Conservation (phyloP, 2,888 invertebrate species). For the Epinotia demarniana region DNA sequence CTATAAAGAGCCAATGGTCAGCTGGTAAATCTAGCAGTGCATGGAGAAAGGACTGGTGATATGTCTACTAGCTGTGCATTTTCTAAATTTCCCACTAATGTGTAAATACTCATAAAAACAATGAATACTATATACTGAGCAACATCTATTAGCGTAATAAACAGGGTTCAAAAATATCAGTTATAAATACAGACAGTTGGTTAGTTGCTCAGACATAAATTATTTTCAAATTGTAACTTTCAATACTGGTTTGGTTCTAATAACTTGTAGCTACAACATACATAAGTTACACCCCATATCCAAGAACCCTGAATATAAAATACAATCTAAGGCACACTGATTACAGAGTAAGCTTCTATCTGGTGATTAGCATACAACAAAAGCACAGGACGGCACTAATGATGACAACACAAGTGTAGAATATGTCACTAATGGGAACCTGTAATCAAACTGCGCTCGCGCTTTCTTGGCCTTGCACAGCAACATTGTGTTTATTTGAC, state of each 20-base stretch:
- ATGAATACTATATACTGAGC: slow-evolving; percentile 18
- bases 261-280: not conserved
- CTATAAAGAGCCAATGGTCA: slow-evolving; percentile 12
- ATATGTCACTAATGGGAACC: slow-evolving; percentile 81
- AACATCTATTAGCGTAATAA: slow-evolving; percentile 20
- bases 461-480: slow-evolving; percentile 89
- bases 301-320: slow-evolving; percentile 41
- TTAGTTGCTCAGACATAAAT: not conserved
- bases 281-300: slow-evolving; percentile 29
- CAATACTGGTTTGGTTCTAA: not conserved
- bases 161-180: slow-evolving; percentile 43
- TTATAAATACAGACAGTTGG: not conserved
- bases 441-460: slow-evolving; percentile 88
- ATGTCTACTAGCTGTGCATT: slow-evolving; percentile 31
- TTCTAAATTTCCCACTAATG: slow-evolving; percentile 9
- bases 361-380: slow-evolving; percentile 62
- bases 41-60: slow-evolving; percentile 20
- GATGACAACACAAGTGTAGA: slow-evolving; percentile 81
- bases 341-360: slow-evolving; percentile 53
- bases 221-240: not conserved
- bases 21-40: slow-evolving; percentile 35
- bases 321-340: slow-evolving; percentile 49
- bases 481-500: slow-evolving; percentile 89
- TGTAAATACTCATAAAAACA: slow-evolving; percentile 15
- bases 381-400: slow-evolving; percentile 78